Base-by-base conservation (phyloP, 1,140 invertebrate genomes). In the Meteorus sp. region DNA sequence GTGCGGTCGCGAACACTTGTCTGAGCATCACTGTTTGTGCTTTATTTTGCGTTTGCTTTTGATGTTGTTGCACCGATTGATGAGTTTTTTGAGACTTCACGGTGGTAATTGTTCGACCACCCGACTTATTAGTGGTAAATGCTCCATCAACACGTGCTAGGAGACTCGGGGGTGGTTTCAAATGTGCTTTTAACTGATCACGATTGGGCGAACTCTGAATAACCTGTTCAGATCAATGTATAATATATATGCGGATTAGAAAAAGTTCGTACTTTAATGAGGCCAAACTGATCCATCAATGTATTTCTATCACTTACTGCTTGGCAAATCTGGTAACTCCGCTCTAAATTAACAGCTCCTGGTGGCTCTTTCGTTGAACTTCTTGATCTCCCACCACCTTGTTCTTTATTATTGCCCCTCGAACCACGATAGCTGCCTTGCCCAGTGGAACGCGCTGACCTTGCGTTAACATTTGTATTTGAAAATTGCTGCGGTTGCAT, bases 301-400 rank as follows among this genome's bases (percentile, higher is more conserved):
- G 9, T 20, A 15, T 22, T 15, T 56, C 44, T 1, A 43, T 23
- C 41, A 56, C 45, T 67, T 64, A 95, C 94, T 33, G 92, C 93
- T 78, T 96, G 93, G 77, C 94, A 97, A 66, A 98, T 98, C 78
- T 97, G 93, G 74, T 96, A 94, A 67, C 94, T 97, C 25, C 95
- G 83, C 74, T 96, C 93, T 9, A 97, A 79, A 78, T 97, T 97
- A 5, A 96, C 91, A 19, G 89, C 89, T 3, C 92, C 92, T 0
- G 92, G 91, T 3, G 91, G 92, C 56, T 91, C 85, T 76, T 90
- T 91, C 39, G 83, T 86, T 22, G 83, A 83, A 33, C 81, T 81
- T 31, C 85, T 80, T 27, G 78, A 78, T 48, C 78, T 69, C n/a
- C 80, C 71, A 33, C 68, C 65, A 11, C 71, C 65, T 56, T 75